Conservation (phyloP, 2,888 invertebrate genomes). For the Drosophila cognata region DNA sequence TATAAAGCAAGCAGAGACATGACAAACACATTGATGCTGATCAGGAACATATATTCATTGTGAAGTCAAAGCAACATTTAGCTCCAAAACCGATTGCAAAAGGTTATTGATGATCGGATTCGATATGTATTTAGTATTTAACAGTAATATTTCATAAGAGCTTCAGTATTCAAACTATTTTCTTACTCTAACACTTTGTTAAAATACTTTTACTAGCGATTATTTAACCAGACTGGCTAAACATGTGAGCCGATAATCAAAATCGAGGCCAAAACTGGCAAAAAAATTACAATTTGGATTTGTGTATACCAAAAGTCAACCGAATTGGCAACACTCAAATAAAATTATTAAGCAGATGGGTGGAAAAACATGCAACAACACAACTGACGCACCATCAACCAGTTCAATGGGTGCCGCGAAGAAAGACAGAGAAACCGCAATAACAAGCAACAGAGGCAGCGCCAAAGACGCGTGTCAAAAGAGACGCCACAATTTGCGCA, state of each 20-base stretch:
- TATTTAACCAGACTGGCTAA: neutral
- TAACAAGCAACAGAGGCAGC: conserved; percentile 3
- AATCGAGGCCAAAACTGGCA: neutral
- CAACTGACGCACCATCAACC: neutral
- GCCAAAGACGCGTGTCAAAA: conserved; percentile 42
- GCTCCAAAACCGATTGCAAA: neutral
- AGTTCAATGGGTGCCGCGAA: neutral
- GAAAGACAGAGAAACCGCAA: neutral
- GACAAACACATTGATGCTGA: neutral
- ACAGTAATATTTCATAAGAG: neutral
- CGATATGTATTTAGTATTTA: neutral
- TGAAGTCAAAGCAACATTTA: neutral
- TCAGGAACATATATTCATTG: neutral
- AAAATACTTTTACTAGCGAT: neutral
- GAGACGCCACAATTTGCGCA: conserved; percentile 41
- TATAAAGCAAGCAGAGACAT: neutral
- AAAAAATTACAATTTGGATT: neutral
- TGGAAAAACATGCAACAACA: neutral
- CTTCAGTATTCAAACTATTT: neutral
- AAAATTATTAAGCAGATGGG: neutral
- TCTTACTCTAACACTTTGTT: neutral
- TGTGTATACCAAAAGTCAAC: neutral
- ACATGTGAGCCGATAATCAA: neutral
- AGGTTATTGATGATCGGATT: neutral
- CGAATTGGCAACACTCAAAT: neutral